Evolutionary conservation across 1,140 invertebrate genomes (phyloP), one percentile per base, ranked within the genome.

Genomic region (Bemisia tabaci): DNA sequence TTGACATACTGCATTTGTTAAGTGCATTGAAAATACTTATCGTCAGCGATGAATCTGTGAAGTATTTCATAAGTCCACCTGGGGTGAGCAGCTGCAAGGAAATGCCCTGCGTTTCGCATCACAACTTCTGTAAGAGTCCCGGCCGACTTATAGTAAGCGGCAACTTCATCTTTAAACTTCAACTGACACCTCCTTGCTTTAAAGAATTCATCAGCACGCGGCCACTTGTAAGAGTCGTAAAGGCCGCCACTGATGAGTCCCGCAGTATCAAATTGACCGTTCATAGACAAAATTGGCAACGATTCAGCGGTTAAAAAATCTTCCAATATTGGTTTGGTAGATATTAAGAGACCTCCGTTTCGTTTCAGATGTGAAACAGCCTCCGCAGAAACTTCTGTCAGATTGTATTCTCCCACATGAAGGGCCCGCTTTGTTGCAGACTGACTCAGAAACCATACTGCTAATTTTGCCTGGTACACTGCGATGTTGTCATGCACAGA

Each of bases 271-370:
- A 83, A 87, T 59, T 87, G 77, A 71, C 84, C 85, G 48, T 81
- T 79, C 1, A 83, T 83, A 77, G 86, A 87, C 60, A 82, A 78
- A 5, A 84, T 74, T 80, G 85, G 84, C 66, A 81, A 79, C 0
- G 80, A 75, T 1, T 85, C 85, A 74, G 87, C 86, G 74, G 79
- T 82, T 23, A 85, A 80, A 2, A 83, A 85, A 76, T 87, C 85
- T 0, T 85, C 86, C 68, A 88, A 83, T 2, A 84, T 83, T 64
- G 87, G 59, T 2, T 78, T 61, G 5, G 22, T 22, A 11, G 23
- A 22, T n/a, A n/a, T n/a, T n/a, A n/a, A n/a, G 5, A 9, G n/a
- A 2, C 11, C 5, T 22, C 23, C 5, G n/a, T n/a, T n/a, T 2
- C 5, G 5, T 17, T 48, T 48, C 5, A 48, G 33, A 48, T 48